phyloP scores from a whole-genome alignment of 2,113 vertebrate species.

The Tetrax tetrax region DNA sequence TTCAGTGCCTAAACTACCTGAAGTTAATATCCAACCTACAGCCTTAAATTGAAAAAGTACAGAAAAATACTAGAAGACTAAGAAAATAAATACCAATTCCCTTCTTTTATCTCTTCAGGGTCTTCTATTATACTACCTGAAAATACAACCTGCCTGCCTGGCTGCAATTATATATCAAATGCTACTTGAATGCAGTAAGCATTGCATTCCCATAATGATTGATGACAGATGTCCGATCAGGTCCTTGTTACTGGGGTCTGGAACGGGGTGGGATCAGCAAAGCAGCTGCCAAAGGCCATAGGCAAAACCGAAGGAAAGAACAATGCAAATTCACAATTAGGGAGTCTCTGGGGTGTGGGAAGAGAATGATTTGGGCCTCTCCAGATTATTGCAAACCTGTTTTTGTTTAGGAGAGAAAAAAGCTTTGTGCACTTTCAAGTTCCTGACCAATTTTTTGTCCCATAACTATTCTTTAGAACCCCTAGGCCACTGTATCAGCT shows the following conservation, averaged over 20 bases:
- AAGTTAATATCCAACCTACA: background rate
- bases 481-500: slow-evolving; percentile 25
- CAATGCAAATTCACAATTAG: slow-evolving; percentile 63
- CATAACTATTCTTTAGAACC: slow-evolving; percentile 40
- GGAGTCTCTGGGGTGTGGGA: slow-evolving; percentile 32
- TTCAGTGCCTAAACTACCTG: background rate
- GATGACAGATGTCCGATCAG: slow-evolving; percentile 67
- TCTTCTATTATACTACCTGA: slow-evolving; percentile 14
- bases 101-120: background rate
- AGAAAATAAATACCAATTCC: background rate
- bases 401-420: slow-evolving; percentile 70
- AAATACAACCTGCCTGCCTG: slow-evolving; percentile 36
- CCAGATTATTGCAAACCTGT: slow-evolving; percentile 61
- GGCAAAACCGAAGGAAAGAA: slow-evolving; percentile 51
- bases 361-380: slow-evolving; percentile 62
- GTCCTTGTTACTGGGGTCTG: slow-evolving; percentile 59
- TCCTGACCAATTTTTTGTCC: slow-evolving; percentile 41
- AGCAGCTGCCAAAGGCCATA: slow-evolving; percentile 47
- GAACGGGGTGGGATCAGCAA: slow-evolving; percentile 48
- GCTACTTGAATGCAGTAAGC: slow-evolving; percentile 25
- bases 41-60: background rate
- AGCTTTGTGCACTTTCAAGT: slow-evolving; percentile 42
- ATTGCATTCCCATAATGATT: slow-evolving; percentile 45
- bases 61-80: background rate
- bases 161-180: slow-evolving; percentile 59